These are phyloP conservation scores for Craseonycteris thonglongyai DNA, from an alignment of 2,113 vertebrate species.

Conservation along the genomic window DNA sequence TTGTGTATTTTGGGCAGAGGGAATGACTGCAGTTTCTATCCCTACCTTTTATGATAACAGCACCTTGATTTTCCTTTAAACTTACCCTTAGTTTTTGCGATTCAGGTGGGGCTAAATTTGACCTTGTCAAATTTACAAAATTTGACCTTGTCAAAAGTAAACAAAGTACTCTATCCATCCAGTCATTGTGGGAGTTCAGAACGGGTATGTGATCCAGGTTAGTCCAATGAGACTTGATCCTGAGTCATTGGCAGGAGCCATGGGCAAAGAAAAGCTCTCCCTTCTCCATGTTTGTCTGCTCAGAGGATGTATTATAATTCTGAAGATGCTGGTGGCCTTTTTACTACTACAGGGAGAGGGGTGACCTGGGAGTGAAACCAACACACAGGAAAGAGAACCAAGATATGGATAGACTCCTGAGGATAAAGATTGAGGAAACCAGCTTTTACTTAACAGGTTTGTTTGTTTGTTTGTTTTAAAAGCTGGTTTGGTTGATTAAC, in stretches of 20 bases:
- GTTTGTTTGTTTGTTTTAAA: neutral
- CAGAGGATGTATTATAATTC: neutral
- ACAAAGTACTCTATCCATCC: neutral
- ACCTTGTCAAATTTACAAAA: neutral
- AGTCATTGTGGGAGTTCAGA: neutral
- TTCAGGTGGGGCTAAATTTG: neutral
- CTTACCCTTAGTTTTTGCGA: neutral
- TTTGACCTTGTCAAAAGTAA: neutral
- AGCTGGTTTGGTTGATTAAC: neutral
- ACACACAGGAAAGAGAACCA: neutral
- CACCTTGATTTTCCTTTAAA: neutral
- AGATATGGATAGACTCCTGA: neutral
- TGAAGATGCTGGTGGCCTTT: neutral
- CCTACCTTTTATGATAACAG: neutral
- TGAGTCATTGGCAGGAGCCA: neutral
- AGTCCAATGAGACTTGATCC: neutral
- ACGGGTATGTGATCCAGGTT: neutral
- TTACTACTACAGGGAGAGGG: neutral
- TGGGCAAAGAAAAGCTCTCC: neutral
- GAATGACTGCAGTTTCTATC: neutral
- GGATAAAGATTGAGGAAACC: neutral
- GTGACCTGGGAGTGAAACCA: no score
- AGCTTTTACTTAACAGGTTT: no score
- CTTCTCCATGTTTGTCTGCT: neutral
- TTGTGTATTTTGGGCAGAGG: neutral